Percentiles rank a stretch among this genome's conserved stretches.
These are phyloP conservation scores for Eristalinus aeneus DNA, from an alignment of 2,888 invertebrate genomes.

Conservation along the genomic window DNA sequence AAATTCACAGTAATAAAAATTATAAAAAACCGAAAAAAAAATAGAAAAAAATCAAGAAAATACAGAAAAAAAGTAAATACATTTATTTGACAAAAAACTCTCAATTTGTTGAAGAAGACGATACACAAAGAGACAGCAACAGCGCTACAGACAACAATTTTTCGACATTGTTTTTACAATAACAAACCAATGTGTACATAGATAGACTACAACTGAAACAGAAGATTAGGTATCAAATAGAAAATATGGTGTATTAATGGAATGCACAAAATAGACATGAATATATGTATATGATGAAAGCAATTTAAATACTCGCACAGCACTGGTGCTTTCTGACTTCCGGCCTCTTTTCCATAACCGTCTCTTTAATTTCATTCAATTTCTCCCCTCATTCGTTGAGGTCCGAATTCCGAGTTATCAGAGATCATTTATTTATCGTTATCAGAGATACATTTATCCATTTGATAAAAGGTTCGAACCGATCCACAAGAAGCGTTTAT, in stretches of 20 bases:
- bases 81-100: conserved; percentile 39
- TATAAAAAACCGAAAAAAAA: conserved; percentile 40
- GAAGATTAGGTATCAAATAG: conserved; percentile 43
- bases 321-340: conserved; percentile 64
- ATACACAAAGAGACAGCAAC: conserved; percentile 29
- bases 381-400: neutral
- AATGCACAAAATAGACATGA: neutral
- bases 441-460: no score
- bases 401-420: no score
- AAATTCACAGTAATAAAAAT: conserved; percentile 53
- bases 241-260: conserved; percentile 12
- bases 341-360: conserved; percentile 10
- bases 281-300: conserved; percentile 5
- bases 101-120: conserved; percentile 62
- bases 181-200: conserved; percentile 53
- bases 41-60: conserved; percentile 35
- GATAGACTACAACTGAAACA: conserved; percentile 33
- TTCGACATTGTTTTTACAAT: conserved; percentile 38
- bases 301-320: conserved; percentile 62
- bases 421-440: no score
- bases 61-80: conserved; percentile 52
- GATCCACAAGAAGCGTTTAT: neutral
- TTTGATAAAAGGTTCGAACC: neutral
- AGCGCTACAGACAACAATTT: conserved; percentile 35
- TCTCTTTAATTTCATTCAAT: neutral